phyloP scores from a whole-genome alignment of 2,113 vertebrate genomes.

The Onychostruthus taczanowskii region DNA sequence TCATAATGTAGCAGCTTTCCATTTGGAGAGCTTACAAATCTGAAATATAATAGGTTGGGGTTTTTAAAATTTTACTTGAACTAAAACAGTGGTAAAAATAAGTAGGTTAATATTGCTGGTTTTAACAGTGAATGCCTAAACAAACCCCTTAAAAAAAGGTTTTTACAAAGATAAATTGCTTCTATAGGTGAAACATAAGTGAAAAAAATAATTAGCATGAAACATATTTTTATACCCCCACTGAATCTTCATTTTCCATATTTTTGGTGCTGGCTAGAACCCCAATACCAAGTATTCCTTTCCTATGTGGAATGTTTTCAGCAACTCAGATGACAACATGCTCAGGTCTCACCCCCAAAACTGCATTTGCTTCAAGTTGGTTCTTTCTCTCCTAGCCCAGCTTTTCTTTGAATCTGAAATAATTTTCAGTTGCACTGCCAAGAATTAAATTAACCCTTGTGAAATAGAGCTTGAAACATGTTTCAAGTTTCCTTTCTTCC shows the following conservation, averaged over 20 bases:
- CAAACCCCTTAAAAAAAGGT: not conserved
- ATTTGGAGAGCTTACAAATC: not conserved
- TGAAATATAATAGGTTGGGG: not conserved
- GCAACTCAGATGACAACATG: not conserved
- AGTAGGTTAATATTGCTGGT: not conserved
- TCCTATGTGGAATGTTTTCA: not conserved
- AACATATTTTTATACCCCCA: not conserved
- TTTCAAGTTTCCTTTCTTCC: not conserved
- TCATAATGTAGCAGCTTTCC: not conserved
- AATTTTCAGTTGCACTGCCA: not conserved
- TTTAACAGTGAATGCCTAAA: not conserved
- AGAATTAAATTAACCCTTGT: not conserved
- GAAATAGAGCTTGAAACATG: not conserved
- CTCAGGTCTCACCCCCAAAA: not conserved
- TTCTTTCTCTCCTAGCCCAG: not conserved
- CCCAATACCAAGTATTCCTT: not conserved
- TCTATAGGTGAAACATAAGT: not conserved
- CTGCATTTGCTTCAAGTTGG: not conserved
- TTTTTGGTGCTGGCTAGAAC: not conserved
- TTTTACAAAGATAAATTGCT: not conserved
- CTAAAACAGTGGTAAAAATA: not conserved
- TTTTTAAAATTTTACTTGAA: not conserved
- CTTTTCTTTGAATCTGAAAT: not conserved
- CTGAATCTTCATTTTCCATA: not conserved
- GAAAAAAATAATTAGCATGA: not conserved